Conservation (phyloP, 2,888 invertebrate genomes). For the Machimus atricapillus region DNA sequence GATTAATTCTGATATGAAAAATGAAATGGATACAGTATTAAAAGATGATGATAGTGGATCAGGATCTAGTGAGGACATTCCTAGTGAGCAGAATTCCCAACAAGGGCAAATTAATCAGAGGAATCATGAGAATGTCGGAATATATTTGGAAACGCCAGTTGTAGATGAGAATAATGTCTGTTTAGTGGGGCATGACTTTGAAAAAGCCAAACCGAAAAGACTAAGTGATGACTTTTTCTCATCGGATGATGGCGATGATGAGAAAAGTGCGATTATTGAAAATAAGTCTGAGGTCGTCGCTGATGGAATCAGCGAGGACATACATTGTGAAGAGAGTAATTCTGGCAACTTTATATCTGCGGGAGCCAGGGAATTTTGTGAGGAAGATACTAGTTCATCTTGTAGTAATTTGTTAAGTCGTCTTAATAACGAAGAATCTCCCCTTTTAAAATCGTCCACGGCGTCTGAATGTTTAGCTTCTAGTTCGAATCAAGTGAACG, state of each 20-base stretch:
- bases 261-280: slow-evolving; percentile 15
- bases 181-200: slow-evolving; percentile 47
- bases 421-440: slow-evolving; percentile 7
- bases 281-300: slow-evolving; percentile 14
- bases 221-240: slow-evolving; percentile 60
- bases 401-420: slow-evolving; percentile 40
- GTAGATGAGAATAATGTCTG: slow-evolving; percentile 56
- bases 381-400: slow-evolving; percentile 43
- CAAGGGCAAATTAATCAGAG: background rate
- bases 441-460: background rate
- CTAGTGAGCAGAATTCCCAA: background rate
- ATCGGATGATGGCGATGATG: slow-evolving; percentile 51
- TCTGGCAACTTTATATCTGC: slow-evolving; percentile 1
- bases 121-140: slow-evolving; percentile 51
- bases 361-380: background rate
- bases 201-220: slow-evolving; percentile 58
- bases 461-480: slow-evolving; percentile 4
- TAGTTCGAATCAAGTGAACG: slow-evolving; percentile 22
- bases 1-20: slow-evolving; percentile 13
- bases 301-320: slow-evolving; percentile 7
- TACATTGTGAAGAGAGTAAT: slow-evolving; percentile 35
- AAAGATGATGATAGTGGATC: slow-evolving; percentile 33
- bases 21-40: slow-evolving; percentile 16
- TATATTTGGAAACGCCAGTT: slow-evolving; percentile 60
- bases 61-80: slow-evolving; percentile 17